phyloP scores from a whole-genome alignment of 35 echinoderm and acorn worm species.

The Apostichopus japonicus region DNA sequence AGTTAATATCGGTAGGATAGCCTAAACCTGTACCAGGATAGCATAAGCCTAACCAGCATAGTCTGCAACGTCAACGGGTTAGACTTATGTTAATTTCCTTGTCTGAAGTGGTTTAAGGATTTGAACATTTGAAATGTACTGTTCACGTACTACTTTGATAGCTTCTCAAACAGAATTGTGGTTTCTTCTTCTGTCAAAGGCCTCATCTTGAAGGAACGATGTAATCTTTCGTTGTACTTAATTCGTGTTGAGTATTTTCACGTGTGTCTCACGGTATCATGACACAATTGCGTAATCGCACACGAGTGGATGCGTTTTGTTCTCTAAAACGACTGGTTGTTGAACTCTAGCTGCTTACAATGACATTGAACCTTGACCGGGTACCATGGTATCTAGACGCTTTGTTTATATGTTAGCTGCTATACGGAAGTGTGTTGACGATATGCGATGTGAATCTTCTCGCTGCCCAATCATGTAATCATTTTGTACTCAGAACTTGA shows the following conservation, averaged over 20 bases:
- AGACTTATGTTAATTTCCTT: neutral
- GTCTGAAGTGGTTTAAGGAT: neutral
- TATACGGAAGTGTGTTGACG: neutral
- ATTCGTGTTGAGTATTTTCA: too few relatives aligned
- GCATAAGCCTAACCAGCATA: neutral
- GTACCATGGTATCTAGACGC: neutral
- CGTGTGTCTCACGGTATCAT: too few relatives aligned
- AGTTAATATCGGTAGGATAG: neutral
- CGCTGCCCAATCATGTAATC: too few relatives aligned
- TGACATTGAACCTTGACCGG: neutral
- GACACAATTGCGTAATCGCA: too few relatives aligned
- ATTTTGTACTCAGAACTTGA: too few relatives aligned
- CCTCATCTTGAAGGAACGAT: conserved; percentile 32
- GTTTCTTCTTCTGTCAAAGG: conserved; percentile 70
- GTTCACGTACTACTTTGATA: conserved; percentile 58
- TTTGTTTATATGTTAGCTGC: neutral
- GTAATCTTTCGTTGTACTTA: too few relatives aligned
- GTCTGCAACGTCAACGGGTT: neutral
- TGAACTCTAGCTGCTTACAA: neutral
- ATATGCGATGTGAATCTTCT: neutral
- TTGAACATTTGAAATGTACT: neutral
- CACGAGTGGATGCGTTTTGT: too few relatives aligned
- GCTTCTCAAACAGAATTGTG: conserved; percentile 60
- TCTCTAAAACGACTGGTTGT: neutral
- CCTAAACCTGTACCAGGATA: neutral